Evolutionary conservation across 1,140 invertebrate species (phyloP), one percentile per base, ranked within the genome.

Genomic region (Bombus affinis): DNA sequence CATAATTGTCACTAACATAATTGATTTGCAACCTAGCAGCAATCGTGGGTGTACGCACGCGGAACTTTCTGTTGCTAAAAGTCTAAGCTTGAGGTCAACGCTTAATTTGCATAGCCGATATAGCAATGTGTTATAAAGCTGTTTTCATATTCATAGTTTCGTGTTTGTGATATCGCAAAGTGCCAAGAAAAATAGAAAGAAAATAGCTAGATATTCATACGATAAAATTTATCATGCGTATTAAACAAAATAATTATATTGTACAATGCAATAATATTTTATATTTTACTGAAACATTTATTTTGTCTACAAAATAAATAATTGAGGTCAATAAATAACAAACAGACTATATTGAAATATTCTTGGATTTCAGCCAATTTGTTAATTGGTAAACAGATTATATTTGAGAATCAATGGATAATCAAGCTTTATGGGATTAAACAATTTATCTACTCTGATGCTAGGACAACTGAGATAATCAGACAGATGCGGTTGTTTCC

Each of bases 51-150:
- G 70, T 81, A 59, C 47, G n/a, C 18, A 81, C 70, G 68, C 79
- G 68, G 47, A 81, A 73, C 68, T 81, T 81, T 79, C 47, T 81
- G 68, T 73, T 72, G 28, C 47, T 81, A 42, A 81, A 81, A 72
- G 47, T 59, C 47, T 81, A 73, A 81, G 72, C 37, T 73, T 72
- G 79, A 81, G 66, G 68, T 81, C 79, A 57, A 73, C 53, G 68
- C 35, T 72, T 81, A 73, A 72, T 81, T 81, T 81, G 47, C 79
- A 72, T 72, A 72, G 37, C 37, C 22, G 37, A 81, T 72, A 73
- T 59, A 77, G 59, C 9, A 28, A 44, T 39, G 39, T 68, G n/a
- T 79, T 72, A 44, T 42, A 39, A 57, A 73, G 12, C 22, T 81
- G 37, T 72, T 71, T 72, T 81, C 44, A 32, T 57, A 42, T 53